These are phyloP conservation scores for Phorcus lineatus DNA, from an alignment of 2,888 invertebrate genomes.

Conservation along the genomic window DNA sequence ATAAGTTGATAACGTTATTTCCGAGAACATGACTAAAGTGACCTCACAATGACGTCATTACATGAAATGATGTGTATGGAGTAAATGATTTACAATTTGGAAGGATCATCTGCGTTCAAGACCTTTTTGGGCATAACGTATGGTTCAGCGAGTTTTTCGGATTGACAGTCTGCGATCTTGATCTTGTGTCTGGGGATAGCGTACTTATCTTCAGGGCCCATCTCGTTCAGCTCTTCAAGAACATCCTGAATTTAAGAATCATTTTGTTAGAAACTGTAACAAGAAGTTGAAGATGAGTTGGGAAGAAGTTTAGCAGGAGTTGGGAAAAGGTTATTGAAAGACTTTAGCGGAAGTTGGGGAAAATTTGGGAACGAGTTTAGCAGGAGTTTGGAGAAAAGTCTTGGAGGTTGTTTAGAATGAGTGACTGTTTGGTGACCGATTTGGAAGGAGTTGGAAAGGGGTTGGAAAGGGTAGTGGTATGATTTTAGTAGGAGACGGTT, in stretches of 20 bases:
- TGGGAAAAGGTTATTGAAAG: too few relatives aligned
- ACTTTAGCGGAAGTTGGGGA: too few relatives aligned
- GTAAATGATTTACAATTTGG: conserved; percentile 36
- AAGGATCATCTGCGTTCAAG: conserved; percentile 51
- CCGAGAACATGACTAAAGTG: neutral
- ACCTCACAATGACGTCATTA: neutral
- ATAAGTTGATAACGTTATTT: too few relatives aligned
- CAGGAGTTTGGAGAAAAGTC: too few relatives aligned
- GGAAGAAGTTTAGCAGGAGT: too few relatives aligned
- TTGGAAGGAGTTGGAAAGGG: too few relatives aligned
- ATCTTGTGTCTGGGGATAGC: conserved; percentile 69
- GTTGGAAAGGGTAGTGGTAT: too few relatives aligned
- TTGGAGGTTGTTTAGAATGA: too few relatives aligned
- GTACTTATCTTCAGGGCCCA: conserved; percentile 43
- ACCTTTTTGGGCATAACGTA: conserved; percentile 67
- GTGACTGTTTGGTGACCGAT: too few relatives aligned
- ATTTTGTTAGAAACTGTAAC: neutral
- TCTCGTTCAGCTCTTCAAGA: conserved; percentile 37
- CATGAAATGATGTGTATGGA: neutral
- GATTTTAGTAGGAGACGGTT: too few relatives aligned
- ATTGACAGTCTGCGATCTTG: conserved; percentile 66
- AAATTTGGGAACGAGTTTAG: too few relatives aligned
- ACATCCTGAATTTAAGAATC: conserved; percentile 32
- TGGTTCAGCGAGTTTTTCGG: conserved; percentile 60
- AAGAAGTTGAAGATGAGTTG: neutral